Conservation (phyloP, 2,888 invertebrate species). For the Druceiella hillmani region DNA sequence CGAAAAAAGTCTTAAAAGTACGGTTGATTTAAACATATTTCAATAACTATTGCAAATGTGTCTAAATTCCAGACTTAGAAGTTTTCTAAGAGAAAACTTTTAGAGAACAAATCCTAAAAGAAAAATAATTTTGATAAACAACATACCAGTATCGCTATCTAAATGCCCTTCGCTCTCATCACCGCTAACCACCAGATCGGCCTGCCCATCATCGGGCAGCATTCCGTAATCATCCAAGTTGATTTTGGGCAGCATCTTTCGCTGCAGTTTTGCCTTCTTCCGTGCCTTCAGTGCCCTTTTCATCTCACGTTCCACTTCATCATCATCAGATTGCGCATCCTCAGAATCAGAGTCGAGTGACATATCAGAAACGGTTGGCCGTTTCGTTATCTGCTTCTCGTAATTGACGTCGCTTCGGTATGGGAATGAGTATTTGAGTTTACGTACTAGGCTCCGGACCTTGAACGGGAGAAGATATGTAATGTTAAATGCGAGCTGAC, state of each 20-base stretch:
- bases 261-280: conserved; percentile 50
- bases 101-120: too few relatives aligned
- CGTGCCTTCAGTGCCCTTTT: conserved; percentile 53
- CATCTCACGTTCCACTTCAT: conserved; percentile 54
- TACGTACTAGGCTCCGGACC: conserved; percentile 41
- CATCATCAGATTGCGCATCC: conserved; percentile 46
- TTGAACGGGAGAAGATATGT: too few relatives aligned
- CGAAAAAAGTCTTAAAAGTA: too few relatives aligned
- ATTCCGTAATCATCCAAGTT: conserved; percentile 76
- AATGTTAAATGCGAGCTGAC: background rate
- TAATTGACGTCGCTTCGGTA: conserved; percentile 44
- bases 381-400: conserved; percentile 36
- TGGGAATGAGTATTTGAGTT: conserved; percentile 38
- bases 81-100: too few relatives aligned
- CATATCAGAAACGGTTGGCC: conserved; percentile 29
- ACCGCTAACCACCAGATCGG: conserved; percentile 53
- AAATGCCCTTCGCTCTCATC: conserved; percentile 45
- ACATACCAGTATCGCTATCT: conserved; percentile 39
- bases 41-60: too few relatives aligned
- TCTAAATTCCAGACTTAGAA: too few relatives aligned
- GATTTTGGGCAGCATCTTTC: conserved; percentile 55
- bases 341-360: conserved; percentile 43
- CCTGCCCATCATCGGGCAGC: conserved; percentile 72
- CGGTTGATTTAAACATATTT: too few relatives aligned
- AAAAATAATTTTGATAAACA: too few relatives aligned